These are phyloP conservation scores for Melanotus villosus DNA, from an alignment of 2,888 invertebrate species.

Conservation along the genomic window DNA sequence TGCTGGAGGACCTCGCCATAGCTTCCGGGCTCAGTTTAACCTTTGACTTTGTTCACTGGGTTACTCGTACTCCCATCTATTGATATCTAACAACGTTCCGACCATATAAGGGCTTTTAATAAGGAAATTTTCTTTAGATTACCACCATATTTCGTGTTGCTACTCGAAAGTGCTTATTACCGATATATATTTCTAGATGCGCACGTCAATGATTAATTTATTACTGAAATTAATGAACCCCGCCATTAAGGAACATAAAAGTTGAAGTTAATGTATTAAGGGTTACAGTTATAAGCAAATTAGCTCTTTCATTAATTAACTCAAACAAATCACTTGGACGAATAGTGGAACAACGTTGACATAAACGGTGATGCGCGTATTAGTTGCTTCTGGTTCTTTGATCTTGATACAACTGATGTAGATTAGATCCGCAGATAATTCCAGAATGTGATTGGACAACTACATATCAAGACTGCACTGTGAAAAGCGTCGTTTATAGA, in stretches of 20 bases:
- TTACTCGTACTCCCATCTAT: slow-evolving; percentile 52
- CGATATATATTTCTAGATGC: too few species aligned
- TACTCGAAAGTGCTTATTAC: too few species aligned
- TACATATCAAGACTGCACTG: background rate
- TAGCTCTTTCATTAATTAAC: slow-evolving; percentile 32
- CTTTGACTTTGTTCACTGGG: slow-evolving; percentile 58
- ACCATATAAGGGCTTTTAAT: slow-evolving; percentile 58
- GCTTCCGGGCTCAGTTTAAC: slow-evolving; percentile 61
- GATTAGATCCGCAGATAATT: slow-evolving; percentile 40
- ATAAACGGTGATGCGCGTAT: slow-evolving; percentile 19
- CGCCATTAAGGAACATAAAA: slow-evolving; percentile 17
- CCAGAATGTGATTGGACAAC: slow-evolving; percentile 41
- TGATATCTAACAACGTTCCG: slow-evolving; percentile 50
- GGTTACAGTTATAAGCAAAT: slow-evolving; percentile 31
- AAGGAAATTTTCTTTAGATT: slow-evolving; percentile 52
- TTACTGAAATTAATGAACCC: background rate
- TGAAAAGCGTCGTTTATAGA: background rate
- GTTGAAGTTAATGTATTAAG: background rate
- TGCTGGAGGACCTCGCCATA: slow-evolving; percentile 56
- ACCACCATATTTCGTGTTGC: too few species aligned
- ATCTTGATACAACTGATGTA: slow-evolving; percentile 9
- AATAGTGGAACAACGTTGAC: slow-evolving; percentile 19
- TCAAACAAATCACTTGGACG: slow-evolving; percentile 28
- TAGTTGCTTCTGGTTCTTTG: background rate
- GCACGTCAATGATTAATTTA: background rate